These are phyloP conservation scores for Chiropotes sagulatus DNA, from an alignment of 2,797 vertebrate genomes.

Conservation along the genomic window DNA sequence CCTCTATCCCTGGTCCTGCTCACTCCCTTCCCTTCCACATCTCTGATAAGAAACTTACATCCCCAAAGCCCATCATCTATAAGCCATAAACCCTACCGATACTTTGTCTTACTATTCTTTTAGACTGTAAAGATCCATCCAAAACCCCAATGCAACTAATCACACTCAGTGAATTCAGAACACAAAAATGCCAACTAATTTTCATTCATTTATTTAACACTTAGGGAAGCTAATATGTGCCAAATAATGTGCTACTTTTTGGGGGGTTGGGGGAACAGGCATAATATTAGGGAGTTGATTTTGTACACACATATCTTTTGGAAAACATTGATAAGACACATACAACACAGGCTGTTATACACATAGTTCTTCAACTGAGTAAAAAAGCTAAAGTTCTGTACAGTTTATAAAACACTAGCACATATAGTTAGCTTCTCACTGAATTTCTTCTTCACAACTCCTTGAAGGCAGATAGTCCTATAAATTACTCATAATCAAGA, in stretches of 20 bases:
- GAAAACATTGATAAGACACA: background rate
- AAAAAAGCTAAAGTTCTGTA: background rate
- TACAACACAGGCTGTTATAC: background rate
- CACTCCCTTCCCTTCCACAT: background rate
- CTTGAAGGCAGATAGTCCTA: background rate
- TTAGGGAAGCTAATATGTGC: background rate
- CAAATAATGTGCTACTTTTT: background rate
- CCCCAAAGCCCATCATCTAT: background rate
- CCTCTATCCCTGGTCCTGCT: background rate
- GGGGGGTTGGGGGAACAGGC: background rate
- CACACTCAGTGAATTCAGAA: constrained; percentile 21
- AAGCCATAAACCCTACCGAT: background rate
- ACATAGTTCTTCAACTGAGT: background rate
- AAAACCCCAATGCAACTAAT: background rate
- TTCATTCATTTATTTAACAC: background rate
- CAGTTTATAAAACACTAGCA: constrained; percentile 1
- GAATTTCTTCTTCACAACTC: background rate
- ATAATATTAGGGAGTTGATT: background rate
- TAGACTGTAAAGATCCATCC: background rate
- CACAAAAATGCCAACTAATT: constrained; percentile 2
- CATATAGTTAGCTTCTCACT: background rate
- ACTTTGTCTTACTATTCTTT: background rate
- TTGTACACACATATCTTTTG: background rate
- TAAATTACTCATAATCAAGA: background rate
- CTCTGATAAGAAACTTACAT: background rate